phyloP scores from a whole-genome alignment of 2,888 invertebrate species.

The Schizaphis graminum region DNA sequence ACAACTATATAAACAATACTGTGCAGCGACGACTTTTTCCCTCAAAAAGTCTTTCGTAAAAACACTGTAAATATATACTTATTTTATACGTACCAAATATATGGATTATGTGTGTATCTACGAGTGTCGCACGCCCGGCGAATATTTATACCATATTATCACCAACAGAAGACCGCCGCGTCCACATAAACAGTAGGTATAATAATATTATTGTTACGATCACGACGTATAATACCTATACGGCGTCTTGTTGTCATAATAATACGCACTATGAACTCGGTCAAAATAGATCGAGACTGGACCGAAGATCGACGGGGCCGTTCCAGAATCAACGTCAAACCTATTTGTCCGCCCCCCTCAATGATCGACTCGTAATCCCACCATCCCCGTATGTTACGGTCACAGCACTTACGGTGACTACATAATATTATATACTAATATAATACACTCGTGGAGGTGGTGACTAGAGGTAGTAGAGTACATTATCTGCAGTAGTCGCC shows the following conservation, averaged over 20 bases:
- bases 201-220: neutral
- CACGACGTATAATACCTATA: neutral
- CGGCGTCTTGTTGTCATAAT: neutral
- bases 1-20: neutral
- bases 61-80: neutral
- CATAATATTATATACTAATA: neutral
- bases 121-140: neutral
- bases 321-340: neutral
- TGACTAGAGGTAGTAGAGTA: neutral
- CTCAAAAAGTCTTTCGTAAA: neutral
- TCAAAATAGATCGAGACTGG: neutral
- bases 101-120: neutral
- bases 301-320: neutral
- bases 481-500: neutral
- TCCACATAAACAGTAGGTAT: neutral
- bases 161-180: neutral
- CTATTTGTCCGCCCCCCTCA: neutral
- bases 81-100: conserved; percentile 9
- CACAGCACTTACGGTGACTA: neutral
- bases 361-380: neutral
- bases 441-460: neutral
- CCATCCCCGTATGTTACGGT: conserved; percentile 5
- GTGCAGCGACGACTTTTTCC: neutral
- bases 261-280: neutral
- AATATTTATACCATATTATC: neutral